Percentiles rank a stretch among this genome's conserved stretches.
phyloP scores from a whole-genome alignment of 1,140 invertebrate genomes.

The Pseudomyrmex gracilis region DNA sequence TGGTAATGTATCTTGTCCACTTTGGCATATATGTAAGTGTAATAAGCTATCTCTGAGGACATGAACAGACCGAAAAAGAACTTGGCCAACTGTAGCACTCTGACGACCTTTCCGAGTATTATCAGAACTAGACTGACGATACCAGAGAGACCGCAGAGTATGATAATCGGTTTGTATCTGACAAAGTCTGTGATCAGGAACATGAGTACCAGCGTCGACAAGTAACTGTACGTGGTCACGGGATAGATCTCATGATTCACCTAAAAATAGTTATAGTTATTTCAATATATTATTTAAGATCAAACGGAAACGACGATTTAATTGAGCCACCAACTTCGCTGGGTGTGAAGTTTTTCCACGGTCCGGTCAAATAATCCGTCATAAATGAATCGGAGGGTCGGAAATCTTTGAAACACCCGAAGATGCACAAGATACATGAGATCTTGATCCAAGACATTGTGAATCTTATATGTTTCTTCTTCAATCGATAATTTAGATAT shows the following conservation, averaged over 20 bases:
- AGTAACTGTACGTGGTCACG: slow-evolving; percentile 92
- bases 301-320: neutral
- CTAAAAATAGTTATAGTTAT: slow-evolving; percentile 82
- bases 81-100: slow-evolving; percentile 83
- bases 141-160: slow-evolving; percentile 88
- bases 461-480: neutral
- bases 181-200: slow-evolving; percentile 94
- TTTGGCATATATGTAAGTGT: slow-evolving; percentile 97
- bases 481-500: neutral
- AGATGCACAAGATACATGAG: slow-evolving; percentile 89
- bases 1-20: slow-evolving; percentile 92
- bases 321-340: slow-evolving; percentile 80
- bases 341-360: slow-evolving; percentile 90
- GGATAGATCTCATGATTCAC: slow-evolving; percentile 93
- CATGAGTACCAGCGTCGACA: slow-evolving; percentile 90
- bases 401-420: slow-evolving; percentile 93
- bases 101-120: slow-evolving; percentile 80
- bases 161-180: slow-evolving; percentile 94
- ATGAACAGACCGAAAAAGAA: slow-evolving; percentile 93
- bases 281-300: neutral
- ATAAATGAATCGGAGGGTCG: slow-evolving; percentile 93
- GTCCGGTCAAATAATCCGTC: slow-evolving; percentile 89
- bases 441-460: slow-evolving; percentile 87
- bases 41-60: slow-evolving; percentile 96
- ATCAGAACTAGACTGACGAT: slow-evolving; percentile 77